A percentile compares a stretch with the other conserved stretches of the same genome.
phyloP scores from a whole-genome alignment of 1,140 invertebrate genomes.

The Aplysia californica region DNA sequence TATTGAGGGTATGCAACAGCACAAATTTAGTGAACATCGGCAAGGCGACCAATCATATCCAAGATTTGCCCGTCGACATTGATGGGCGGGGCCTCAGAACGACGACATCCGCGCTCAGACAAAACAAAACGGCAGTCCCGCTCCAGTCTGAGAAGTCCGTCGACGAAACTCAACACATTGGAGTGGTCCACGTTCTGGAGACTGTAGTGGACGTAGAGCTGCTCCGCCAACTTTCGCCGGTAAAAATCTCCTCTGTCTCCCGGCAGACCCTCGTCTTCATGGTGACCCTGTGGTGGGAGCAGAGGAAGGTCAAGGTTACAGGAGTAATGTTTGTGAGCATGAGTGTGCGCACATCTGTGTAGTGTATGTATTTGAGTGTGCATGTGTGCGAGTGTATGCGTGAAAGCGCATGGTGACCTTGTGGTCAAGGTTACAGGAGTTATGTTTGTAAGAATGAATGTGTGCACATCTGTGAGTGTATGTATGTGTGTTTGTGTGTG shows the following conservation, averaged over 20 bases:
- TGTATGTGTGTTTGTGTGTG: no score
- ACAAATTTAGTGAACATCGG: constrained; percentile 46
- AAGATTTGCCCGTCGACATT: constrained; percentile 51
- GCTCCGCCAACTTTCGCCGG: constrained; percentile 57
- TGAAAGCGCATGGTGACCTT: no score
- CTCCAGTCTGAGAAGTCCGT: constrained; percentile 50
- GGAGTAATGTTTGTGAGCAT: no score
- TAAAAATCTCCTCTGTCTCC: constrained; percentile 62
- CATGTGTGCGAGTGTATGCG: no score
- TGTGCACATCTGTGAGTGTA: no score
- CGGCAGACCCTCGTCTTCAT: constrained; percentile 51
- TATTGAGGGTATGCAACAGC: no score
- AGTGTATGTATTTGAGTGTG: no score
- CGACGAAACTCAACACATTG: constrained; percentile 50
- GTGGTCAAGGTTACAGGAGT: no score
- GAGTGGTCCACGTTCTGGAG: constrained; percentile 45
- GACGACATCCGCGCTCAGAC: constrained; percentile 25
- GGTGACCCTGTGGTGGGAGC: constrained; percentile 48
- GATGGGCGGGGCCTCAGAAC: constrained; percentile 41
- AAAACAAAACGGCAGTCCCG: constrained; percentile 39
- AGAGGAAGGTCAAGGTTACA: no score
- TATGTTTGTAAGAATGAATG: no score
- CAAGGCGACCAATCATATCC: constrained; percentile 54
- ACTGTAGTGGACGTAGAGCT: constrained; percentile 50
- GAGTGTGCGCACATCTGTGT: no score